Percentiles rank a stretch among this genome's conserved stretches.
Evolutionary conservation across 2,113 vertebrate species (phyloP).

Genomic region (Hippoglossus stenolepis): DNA sequence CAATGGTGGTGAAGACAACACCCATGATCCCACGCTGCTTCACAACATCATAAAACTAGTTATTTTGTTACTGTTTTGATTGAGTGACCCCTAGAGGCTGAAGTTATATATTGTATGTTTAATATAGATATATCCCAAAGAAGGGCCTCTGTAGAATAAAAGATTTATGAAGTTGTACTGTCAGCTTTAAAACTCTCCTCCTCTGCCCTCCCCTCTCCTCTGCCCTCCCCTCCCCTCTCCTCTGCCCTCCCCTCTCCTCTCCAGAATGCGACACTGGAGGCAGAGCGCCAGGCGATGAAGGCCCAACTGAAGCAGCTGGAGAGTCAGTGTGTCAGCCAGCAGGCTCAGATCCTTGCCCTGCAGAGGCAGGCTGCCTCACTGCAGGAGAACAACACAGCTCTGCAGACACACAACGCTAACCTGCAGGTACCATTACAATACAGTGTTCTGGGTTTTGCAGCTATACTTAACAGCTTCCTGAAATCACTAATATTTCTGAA

Average conservation of each 20-base stretch:
- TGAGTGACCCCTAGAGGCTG: no score
- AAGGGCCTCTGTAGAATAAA: background rate
- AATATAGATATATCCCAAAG: background rate
- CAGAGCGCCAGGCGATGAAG: conserved; percentile 94
- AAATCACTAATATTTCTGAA: background rate
- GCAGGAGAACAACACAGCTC: conserved; percentile 94
- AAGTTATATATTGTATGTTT: background rate
- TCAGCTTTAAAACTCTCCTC: background rate
- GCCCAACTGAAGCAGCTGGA: conserved; percentile 93
- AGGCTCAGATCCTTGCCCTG: conserved; percentile 94
- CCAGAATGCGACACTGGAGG: conserved; percentile 97
- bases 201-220: background rate
- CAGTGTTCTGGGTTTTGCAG: background rate
- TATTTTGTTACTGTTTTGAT: no score
- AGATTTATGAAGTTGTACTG: background rate
- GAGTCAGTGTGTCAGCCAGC: conserved; percentile 91
- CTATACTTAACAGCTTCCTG: background rate
- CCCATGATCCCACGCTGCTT: no score
- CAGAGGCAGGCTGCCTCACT: conserved; percentile 94
- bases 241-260: conserved; percentile 9
- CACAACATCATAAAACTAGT: no score
- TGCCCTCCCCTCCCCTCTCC: background rate
- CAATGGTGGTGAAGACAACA: no score
- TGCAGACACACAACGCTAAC: conserved; percentile 96
- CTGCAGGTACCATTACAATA: conserved; percentile 86